Evolutionary conservation across 2,113 vertebrate genomes (phyloP).

Genomic region (Ondatra zibethicus): DNA sequence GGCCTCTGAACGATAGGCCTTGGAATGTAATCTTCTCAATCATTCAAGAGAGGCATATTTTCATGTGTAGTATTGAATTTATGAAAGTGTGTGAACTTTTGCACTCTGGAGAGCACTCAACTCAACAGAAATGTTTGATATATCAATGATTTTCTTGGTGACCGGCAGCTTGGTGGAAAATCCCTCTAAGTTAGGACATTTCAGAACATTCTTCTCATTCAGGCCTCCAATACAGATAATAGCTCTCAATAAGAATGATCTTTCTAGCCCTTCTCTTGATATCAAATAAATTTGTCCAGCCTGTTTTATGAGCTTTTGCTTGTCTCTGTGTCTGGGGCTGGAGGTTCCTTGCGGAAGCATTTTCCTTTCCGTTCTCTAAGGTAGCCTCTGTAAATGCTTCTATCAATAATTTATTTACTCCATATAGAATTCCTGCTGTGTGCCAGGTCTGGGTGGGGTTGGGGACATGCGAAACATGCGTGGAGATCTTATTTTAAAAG

Average conservation of each 20-base stretch:
- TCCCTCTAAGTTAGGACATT: constrained; percentile 22
- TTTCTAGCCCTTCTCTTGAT: neutral
- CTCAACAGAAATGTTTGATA: constrained; percentile 37
- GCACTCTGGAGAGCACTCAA: neutral
- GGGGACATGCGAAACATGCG: neutral
- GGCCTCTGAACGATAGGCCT: neutral
- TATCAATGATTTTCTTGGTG: constrained; percentile 34
- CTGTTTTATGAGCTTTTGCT: neutral
- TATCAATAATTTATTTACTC: neutral
- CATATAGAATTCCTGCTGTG: neutral
- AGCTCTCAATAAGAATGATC: constrained; percentile 16
- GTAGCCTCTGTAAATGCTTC: neutral
- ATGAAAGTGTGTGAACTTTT: constrained; percentile 41
- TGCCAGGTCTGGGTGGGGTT: neutral
- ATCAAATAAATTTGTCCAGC: neutral
- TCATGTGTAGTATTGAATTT: neutral
- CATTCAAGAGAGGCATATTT: constrained; percentile 18
- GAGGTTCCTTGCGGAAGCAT: neutral
- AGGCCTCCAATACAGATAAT: neutral
- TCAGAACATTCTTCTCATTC: neutral
- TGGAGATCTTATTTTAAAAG: neutral
- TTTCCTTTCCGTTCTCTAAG: neutral
- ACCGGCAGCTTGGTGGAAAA: constrained; percentile 44
- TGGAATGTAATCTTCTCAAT: constrained; percentile 23
- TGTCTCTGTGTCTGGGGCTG: neutral